These are phyloP conservation scores for Notarius lentiginosus DNA, from an alignment of 2,113 vertebrate species.

Conservation along the genomic window DNA sequence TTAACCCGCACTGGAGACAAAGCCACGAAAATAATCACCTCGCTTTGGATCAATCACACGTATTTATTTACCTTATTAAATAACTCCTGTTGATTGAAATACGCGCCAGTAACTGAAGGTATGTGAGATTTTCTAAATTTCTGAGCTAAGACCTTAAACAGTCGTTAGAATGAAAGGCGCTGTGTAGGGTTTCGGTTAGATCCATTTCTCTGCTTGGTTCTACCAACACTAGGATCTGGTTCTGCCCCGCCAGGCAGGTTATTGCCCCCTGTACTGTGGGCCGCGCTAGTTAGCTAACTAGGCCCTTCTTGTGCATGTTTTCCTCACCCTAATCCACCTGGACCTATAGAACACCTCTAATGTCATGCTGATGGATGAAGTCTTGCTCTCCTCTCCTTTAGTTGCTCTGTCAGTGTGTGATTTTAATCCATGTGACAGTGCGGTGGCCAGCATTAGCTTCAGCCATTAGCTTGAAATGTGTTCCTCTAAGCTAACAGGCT, in stretches of 20 bases:
- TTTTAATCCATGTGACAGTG: constrained; percentile 49
- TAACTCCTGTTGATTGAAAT: constrained; percentile 56
- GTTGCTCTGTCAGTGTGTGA: constrained; percentile 32
- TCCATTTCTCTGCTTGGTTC: constrained; percentile 72
- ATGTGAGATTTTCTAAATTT: constrained; percentile 45
- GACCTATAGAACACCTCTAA: neutral
- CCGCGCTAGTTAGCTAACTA: constrained; percentile 46
- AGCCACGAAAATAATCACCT: constrained; percentile 76
- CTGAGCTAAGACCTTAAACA: constrained; percentile 29
- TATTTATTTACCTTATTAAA: constrained; percentile 72
- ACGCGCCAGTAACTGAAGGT: constrained; percentile 56
- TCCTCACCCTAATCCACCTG: neutral
- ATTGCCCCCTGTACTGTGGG: constrained; percentile 62
- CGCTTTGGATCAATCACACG: constrained; percentile 72
- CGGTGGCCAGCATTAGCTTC: constrained; percentile 49
- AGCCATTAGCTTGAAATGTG: constrained; percentile 54
- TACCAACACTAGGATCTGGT: constrained; percentile 63
- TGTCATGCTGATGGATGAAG: constrained; percentile 1
- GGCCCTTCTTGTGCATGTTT: neutral
- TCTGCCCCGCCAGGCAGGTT: constrained; percentile 72
- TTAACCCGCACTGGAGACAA: constrained; percentile 78
- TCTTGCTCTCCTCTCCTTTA: neutral
- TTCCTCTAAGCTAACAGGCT: constrained; percentile 41
- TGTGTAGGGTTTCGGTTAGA: constrained; percentile 57
- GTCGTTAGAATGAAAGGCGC: constrained; percentile 11